phyloP scores from a whole-genome alignment of 2,113 vertebrate genomes.

The Pogonocichla stellata region DNA sequence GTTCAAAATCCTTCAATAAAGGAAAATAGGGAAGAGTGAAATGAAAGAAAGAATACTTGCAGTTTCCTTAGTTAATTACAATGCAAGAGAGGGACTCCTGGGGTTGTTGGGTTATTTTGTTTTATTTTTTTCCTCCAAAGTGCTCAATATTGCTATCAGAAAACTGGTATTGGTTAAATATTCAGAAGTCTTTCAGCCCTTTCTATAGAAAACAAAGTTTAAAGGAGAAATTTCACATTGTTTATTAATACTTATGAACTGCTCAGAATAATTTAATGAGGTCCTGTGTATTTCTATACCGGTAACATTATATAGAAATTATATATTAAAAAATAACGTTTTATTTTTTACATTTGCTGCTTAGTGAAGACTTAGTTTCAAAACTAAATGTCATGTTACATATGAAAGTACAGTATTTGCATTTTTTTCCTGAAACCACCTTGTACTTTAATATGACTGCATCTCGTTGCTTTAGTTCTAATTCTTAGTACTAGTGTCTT shows the following conservation, averaged over 20 bases:
- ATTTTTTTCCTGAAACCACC: neutral
- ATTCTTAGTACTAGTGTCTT: neutral
- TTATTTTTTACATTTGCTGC: neutral
- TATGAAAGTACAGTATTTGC: neutral
- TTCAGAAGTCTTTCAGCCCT: neutral
- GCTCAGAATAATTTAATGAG: neutral
- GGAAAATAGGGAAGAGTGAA: slow-evolving; percentile 16
- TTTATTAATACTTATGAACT: neutral
- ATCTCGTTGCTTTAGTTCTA: neutral
- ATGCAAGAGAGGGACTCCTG: neutral
- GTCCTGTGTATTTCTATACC: neutral
- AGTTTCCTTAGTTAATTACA: neutral
- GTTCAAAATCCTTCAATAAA: slow-evolving; percentile 76
- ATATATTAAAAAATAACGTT: neutral
- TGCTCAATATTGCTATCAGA: neutral
- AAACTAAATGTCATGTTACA: neutral
- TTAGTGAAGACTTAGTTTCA: neutral
- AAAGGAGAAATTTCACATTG: neutral
- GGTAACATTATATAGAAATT: neutral
- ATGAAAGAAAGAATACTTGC: neutral
- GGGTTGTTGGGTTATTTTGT: neutral
- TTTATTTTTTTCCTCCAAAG: neutral
- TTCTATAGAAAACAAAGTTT: neutral
- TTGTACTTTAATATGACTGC: neutral
- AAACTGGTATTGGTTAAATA: neutral